These are phyloP conservation scores for Dicrostonyx torquatus DNA, from an alignment of 2,797 vertebrate species.

Conservation along the genomic window DNA sequence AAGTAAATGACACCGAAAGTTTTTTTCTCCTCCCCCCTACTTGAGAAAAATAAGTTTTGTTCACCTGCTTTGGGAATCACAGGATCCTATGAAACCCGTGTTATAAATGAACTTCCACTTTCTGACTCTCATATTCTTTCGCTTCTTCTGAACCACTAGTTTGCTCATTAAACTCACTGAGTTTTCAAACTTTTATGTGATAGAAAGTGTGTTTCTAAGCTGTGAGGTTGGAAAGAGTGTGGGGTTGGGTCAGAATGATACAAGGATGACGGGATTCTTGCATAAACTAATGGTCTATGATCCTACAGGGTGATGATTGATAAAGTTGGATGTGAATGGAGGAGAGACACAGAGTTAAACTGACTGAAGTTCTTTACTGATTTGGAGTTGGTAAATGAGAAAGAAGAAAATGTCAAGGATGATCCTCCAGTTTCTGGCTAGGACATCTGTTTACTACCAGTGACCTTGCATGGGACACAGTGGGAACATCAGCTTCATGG, in stretches of 20 bases:
- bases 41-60: neutral
- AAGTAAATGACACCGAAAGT: neutral
- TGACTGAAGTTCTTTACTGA: neutral
- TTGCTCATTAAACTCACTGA: neutral
- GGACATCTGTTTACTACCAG: neutral
- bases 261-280: rapidly evolving
- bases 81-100: neutral
- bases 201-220: neutral
- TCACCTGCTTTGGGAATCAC: neutral
- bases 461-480: neutral
- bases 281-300: neutral
- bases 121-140: neutral
- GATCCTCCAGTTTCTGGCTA: neutral
- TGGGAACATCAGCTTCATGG: neutral
- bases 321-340: no score
- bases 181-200: neutral
- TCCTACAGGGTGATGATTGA: rapidly evolving
- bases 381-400: neutral
- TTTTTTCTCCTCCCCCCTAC: neutral
- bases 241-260: neutral
- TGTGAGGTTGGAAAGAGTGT: neutral
- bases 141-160: neutral
- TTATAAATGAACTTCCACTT: neutral
- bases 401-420: neutral
- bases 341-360: neutral